Conservation (phyloP, 2,113 vertebrate species). For the Pseudopodoces humilis region DNA sequence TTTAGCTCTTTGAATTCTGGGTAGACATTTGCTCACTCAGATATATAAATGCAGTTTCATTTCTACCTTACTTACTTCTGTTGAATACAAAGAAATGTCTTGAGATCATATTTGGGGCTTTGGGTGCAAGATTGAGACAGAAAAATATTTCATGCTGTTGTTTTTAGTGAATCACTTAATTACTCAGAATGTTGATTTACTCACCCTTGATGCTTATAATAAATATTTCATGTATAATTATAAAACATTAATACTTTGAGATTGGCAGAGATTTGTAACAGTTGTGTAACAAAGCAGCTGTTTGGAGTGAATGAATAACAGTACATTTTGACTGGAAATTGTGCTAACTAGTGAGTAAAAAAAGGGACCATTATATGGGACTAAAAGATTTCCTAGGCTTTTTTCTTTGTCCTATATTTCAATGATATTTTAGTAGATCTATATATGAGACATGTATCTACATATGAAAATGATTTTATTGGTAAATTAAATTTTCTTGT, state of each 20-base stretch:
- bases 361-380: background rate
- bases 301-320: background rate
- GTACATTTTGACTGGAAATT: background rate
- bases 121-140: background rate
- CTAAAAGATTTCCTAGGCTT: background rate
- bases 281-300: background rate
- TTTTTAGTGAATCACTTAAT: background rate
- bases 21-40: background rate
- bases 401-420: background rate
- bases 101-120: background rate
- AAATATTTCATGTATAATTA: slow-evolving; percentile 38
- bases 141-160: background rate
- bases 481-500: background rate
- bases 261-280: background rate
- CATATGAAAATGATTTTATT: background rate
- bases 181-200: slow-evolving; percentile 7
- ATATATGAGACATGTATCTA: background rate
- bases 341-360: background rate
- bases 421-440: background rate
- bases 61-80: background rate
- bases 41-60: background rate
- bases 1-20: background rate
- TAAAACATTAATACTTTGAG: background rate
- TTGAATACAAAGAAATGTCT: background rate
- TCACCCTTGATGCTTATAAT: background rate